Evolutionary conservation across 2,888 invertebrate genomes (phyloP), one percentile per base, ranked within the genome.

Genomic region (Ectropis crepuscularia): DNA sequence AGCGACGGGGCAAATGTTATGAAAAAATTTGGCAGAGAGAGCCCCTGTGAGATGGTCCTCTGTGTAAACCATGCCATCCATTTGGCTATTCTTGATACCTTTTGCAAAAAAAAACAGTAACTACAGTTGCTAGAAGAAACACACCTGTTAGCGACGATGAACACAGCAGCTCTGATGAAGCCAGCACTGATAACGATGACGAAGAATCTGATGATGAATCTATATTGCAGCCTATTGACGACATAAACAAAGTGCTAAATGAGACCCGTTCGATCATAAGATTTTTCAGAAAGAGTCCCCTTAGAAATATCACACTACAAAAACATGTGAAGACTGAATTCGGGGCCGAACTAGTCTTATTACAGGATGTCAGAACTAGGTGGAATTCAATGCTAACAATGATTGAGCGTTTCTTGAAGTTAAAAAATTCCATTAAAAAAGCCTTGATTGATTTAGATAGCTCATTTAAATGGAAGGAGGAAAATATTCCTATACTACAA

Each of bases 51-150:
- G 59, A 70, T 68, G 68, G 63, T 65, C 41, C 61, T 68, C 37
- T 65, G 65, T 57, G 53, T 65, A 61, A 68, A 68, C 49, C 70
- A 70, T 59, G 65, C 70, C 50, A 70, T 70, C 53, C 65, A 49
- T 57, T 42, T 49, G 42, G 41, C 49, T 49, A 28, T 57, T 39
- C 28, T 57, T 12, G 57, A 37, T 9, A 57, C 51, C n/a, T 51
- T 51, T 51, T 51, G 41, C 41, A 51, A 51, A 39, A 51, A 51
- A 41, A 51, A 41, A 51, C 6, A 38, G 41, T 37, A 39, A 39
- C 9, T 6, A 39, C 16, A 28, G 16, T 28, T 28, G 9, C 9
- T 9, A 39, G 39, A 39, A 39, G 39, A 39, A 39, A 9, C 16
- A 39, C 9, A 39, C 7, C 9, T 39, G 39, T 28, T 41, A 51